phyloP scores from a whole-genome alignment of 2,888 invertebrate species.

The Drosophila subsilvestris region DNA sequence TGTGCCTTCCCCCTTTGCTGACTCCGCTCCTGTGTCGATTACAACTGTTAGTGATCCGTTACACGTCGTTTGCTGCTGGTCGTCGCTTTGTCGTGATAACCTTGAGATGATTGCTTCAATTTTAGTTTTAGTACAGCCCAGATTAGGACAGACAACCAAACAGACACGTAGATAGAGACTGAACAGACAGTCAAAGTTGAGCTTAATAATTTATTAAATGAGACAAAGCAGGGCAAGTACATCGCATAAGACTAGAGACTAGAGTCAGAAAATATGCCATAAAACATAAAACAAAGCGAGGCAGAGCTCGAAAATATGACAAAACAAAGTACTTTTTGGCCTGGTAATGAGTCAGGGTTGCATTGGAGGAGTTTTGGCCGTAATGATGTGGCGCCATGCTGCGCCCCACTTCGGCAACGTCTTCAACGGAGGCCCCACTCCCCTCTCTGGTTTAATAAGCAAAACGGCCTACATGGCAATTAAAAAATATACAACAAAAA shows the following conservation, averaged over 20 bases:
- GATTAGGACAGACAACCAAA: background rate
- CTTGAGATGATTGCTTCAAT: constrained; percentile 79
- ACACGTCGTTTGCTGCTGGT: constrained; percentile 53
- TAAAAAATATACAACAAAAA: constrained; percentile 39
- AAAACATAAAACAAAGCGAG: constrained; percentile 50
- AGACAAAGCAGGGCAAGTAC: constrained; percentile 62
- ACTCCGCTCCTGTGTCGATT: constrained; percentile 11
- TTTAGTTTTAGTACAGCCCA: constrained; percentile 36
- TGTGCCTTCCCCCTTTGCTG: constrained; percentile 1
- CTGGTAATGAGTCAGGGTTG: constrained; percentile 50
- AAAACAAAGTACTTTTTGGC: constrained; percentile 42
- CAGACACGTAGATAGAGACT: constrained; percentile 1
- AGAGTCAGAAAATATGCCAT: constrained; percentile 45
- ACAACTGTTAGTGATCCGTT: constrained; percentile 72
- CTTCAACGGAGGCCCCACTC: constrained; percentile 21
- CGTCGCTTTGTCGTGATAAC: constrained; percentile 73
- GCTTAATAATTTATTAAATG: constrained; percentile 73
- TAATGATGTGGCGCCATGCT: constrained; percentile 55
- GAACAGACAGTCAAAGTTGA: constrained; percentile 12
- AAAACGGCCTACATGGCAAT: constrained; percentile 72
- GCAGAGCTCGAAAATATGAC: constrained; percentile 39
- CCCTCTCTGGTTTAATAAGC: constrained; percentile 58
- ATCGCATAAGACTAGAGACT: constrained; percentile 17
- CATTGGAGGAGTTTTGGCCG: constrained; percentile 27
- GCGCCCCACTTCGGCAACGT: constrained; percentile 34